Evolutionary conservation across 2,797 vertebrate genomes (phyloP).

Genomic region (Hoplostethus mediterraneus): DNA sequence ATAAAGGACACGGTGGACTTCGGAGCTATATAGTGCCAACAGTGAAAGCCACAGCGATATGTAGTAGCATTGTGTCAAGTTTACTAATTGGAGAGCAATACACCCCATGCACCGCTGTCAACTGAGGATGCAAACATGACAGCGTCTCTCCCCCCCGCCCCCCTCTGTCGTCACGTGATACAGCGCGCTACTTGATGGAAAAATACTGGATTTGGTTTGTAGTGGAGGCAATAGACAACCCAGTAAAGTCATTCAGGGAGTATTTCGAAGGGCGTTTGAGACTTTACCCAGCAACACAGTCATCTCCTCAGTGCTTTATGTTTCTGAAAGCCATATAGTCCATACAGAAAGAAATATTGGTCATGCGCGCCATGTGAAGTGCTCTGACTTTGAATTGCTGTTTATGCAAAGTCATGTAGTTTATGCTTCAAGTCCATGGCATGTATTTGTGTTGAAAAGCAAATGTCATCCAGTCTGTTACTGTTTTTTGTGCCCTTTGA

Average conservation of each 20-base stretch:
- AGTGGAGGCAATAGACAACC: conserved; percentile 76
- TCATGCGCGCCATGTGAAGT: not conserved
- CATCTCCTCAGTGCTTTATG: conserved; percentile 24
- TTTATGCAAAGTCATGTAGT: conserved; percentile 8
- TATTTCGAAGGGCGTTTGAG: conserved; percentile 71
- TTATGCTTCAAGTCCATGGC: conserved; percentile 2
- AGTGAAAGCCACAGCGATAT: not conserved
- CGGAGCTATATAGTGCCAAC: not conserved
- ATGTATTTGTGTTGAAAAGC: not conserved
- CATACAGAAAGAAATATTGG: not conserved
- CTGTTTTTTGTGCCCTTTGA: not conserved
- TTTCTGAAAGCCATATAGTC: conserved; percentile 11
- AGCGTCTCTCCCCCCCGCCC: conserved; percentile 28
- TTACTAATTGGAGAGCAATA: conserved; percentile 25
- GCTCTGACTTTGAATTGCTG: not conserved
- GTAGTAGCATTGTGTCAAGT: not conserved
- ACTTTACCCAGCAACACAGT: conserved; percentile 80
- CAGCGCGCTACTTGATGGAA: conserved; percentile 88
- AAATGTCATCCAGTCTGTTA: not conserved
- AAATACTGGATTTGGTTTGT: conserved; percentile 89
- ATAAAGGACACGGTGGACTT: conserved; percentile 23
- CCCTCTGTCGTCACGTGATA: conserved; percentile 80
- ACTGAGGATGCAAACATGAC: conserved; percentile 77
- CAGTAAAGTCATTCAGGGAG: conserved; percentile 77
- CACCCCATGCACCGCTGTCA: conserved; percentile 48